A percentile compares a stretch with the other conserved stretches of the same genome.
Conservation (phyloP, 2,888 invertebrate genomes). For the Andrena trimmerana region DNA sequence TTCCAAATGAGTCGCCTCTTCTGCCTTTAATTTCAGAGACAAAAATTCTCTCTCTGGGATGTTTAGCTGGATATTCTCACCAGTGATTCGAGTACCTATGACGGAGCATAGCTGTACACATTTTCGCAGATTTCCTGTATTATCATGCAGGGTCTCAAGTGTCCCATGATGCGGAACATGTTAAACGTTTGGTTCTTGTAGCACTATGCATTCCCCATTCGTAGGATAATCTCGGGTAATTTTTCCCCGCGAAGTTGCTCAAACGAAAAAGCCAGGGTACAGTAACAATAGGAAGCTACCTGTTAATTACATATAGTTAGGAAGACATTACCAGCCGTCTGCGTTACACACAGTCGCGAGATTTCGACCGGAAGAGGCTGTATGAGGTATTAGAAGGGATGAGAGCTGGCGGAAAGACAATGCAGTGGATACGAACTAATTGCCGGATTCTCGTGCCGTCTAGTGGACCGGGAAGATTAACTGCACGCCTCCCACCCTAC, state of each 20-base stretch:
- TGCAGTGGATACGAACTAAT: conserved; percentile 82
- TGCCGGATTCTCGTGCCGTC: conserved; percentile 81
- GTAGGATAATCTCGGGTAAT: background rate
- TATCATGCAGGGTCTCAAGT: no score
- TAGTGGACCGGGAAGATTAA: conserved; percentile 83
- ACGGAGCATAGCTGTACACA: no score
- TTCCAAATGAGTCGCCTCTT: no score
- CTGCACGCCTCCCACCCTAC: conserved; percentile 65
- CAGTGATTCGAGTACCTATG: no score
- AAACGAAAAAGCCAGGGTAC: conserved; percentile 18
- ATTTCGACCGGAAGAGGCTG: conserved; percentile 65
- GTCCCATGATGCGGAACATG: no score
- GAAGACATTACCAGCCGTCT: conserved; percentile 64
- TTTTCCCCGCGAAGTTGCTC: background rate
- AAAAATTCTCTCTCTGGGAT: no score
- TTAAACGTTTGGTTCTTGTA: no score
- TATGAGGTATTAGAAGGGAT: conserved; percentile 69
- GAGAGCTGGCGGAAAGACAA: conserved; percentile 73
- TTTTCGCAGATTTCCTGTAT: no score
- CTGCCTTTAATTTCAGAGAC: no score
- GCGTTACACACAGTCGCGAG: conserved; percentile 59
- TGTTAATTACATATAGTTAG: conserved; percentile 68
- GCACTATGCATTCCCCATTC: background rate
- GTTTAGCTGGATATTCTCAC: no score
- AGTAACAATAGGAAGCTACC: conserved; percentile 41